These are phyloP conservation scores for Mesodorylaimus sp. DNA, from an alignment of 2,888 invertebrate species.

Conservation along the genomic window DNA sequence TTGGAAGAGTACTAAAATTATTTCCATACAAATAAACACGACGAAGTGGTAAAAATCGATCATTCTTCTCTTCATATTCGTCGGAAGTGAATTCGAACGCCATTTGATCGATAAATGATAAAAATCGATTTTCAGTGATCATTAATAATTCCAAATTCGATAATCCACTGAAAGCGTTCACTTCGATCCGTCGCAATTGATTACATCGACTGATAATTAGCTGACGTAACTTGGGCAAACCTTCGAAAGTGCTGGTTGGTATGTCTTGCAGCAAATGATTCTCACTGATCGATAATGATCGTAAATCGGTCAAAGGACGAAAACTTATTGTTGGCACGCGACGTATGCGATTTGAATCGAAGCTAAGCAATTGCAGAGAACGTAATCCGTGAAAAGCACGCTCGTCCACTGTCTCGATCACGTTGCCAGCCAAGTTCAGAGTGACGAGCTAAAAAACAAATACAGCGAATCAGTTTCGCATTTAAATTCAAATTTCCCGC, in stretches of 20 bases:
- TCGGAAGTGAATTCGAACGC: slow-evolving; percentile 8
- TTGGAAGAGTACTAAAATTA: slow-evolving; percentile 1
- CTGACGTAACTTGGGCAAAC: slow-evolving; percentile 3
- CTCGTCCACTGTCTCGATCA: no score
- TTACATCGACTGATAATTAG: slow-evolving; percentile 6
- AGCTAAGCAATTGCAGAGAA: slow-evolving; percentile 2
- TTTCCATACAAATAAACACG: slow-evolving; percentile 3
- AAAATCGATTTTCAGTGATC: slow-evolving; percentile 5
- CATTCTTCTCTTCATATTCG: background rate
- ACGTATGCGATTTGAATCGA: slow-evolving; percentile 3
- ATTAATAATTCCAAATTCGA: slow-evolving; percentile 1
- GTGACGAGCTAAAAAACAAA: no score
- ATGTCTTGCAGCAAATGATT: slow-evolving; percentile 10
- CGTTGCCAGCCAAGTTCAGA: no score
- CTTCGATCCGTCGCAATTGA: background rate
- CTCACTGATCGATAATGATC: background rate
- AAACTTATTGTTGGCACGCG: slow-evolving; percentile 10
- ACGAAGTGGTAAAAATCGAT: background rate
- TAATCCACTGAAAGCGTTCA: slow-evolving; percentile 12
- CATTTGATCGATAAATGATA: slow-evolving; percentile 1
- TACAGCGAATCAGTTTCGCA: no score
- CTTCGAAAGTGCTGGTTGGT: slow-evolving; percentile 11
- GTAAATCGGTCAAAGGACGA: slow-evolving; percentile 8
- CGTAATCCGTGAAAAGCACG: no score
- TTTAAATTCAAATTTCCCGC: no score